Evolutionary conservation across 2,797 vertebrate species (phyloP), one percentile per base, ranked within the genome.

Genomic region (Lagocephalus sceleratus): DNA sequence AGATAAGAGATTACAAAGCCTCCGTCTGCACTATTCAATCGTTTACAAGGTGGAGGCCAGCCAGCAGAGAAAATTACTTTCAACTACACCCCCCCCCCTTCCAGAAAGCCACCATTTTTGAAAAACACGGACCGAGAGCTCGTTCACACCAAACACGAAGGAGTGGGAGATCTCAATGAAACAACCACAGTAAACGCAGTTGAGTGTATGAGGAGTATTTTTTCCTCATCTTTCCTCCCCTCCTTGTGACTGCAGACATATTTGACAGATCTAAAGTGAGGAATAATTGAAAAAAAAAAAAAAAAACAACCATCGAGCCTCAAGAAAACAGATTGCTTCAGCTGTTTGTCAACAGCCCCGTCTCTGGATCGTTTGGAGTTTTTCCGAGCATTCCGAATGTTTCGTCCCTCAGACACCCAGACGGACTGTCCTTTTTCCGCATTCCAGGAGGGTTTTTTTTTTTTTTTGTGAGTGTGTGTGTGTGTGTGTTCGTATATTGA

Each of bases 1-100:
- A 12, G 60, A 65, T 63, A 12, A 47, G 73, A 83, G 76, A 79
- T 75, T 81, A 72, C 47, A 67, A 81, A 82, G 80, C 75, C 83
- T 82, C 52, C 45, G 61, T 51, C 63, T 53, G 66, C 68, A 25
- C 43, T 52, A 16, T 19, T 59, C 62, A 50, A 63, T 47, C 48
- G 40, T 60, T 78, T 63, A 78, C 76, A 52, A 57, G 66, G 55
- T 25, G 66, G 66, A 77, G 65, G 54, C 6, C 53, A 25, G 47
- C 1, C 45, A 61, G 57, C 21, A 6, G 1, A 35, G 32, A 39
- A 14, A 6, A 42, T 20, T 41, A 49, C 25, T 38, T 23, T n/a
- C 1, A n/a, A 41, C n/a, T 7, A 3, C 9, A 9, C 40, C 14
- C 32, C 51, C 54, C 54, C 32, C 48, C n/a, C n/a, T n/a, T n/a